Percentiles rank a stretch among this genome's conserved stretches.
phyloP scores from a whole-genome alignment of 2,113 vertebrate genomes.

The Formicarius rufipectus region DNA sequence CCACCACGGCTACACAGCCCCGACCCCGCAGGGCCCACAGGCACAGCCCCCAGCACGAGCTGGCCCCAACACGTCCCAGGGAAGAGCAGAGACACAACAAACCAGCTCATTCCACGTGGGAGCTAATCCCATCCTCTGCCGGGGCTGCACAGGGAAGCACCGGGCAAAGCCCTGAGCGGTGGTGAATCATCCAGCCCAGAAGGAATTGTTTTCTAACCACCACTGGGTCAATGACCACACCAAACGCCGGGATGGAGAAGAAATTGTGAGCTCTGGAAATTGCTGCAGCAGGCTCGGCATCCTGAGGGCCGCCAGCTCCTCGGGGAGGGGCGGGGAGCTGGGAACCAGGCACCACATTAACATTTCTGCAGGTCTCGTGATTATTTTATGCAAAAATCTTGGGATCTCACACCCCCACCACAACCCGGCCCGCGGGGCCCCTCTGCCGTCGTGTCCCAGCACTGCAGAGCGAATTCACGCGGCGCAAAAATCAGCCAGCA shows the following conservation, averaged over 20 bases:
- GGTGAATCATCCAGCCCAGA: background rate
- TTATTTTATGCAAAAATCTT: background rate
- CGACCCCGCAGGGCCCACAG: accelerated
- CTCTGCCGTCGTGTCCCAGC: slow-evolving; percentile 10
- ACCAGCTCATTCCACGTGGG: background rate
- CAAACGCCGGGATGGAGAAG: background rate
- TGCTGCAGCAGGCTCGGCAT: background rate
- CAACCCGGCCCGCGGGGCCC: background rate
- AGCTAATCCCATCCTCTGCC: background rate
- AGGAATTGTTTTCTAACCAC: background rate
- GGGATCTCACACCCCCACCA: background rate
- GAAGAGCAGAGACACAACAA: background rate
- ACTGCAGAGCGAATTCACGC: background rate
- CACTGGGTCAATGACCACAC: background rate
- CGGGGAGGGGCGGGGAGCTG: background rate
- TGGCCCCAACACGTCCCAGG: background rate
- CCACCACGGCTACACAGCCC: background rate
- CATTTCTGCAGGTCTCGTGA: background rate
- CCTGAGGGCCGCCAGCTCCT: background rate
- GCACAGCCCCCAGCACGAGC: accelerated
- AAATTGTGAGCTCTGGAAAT: background rate
- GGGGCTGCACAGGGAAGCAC: background rate
- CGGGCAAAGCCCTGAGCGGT: no score
- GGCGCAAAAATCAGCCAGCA: background rate
- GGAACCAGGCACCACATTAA: background rate